These are phyloP conservation scores for Papilio gigon DNA, from an alignment of 2,888 invertebrate species.

Conservation along the genomic window DNA sequence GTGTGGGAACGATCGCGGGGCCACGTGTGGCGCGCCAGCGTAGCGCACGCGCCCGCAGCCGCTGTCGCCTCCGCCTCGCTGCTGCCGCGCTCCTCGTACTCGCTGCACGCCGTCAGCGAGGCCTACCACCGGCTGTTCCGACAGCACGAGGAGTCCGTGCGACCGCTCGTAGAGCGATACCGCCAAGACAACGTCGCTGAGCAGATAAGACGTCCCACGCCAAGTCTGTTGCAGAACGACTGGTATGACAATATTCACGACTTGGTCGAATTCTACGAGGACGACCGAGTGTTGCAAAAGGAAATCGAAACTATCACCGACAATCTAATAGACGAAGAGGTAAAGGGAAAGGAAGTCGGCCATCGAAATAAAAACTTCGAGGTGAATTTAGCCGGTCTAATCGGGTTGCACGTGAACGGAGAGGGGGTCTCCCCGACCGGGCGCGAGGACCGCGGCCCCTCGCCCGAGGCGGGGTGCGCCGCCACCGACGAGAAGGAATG, in stretches of 20 bases:
- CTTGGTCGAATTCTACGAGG: conserved; percentile 79
- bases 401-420: conserved; percentile 68
- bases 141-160: conserved; percentile 77
- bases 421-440: conserved; percentile 65
- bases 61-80: conserved; percentile 65
- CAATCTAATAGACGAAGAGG: conserved; percentile 62
- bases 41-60: conserved; percentile 46
- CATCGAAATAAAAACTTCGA: conserved; percentile 64
- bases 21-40: conserved; percentile 73
- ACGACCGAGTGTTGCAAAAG: conserved; percentile 67
- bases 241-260: conserved; percentile 73
- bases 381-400: conserved; percentile 73
- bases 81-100: conserved; percentile 66
- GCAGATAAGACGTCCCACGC: conserved; percentile 51
- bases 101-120: conserved; percentile 72
- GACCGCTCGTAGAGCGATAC: conserved; percentile 70
- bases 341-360: conserved; percentile 52
- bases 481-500: conserved; percentile 77
- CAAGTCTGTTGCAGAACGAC: conserved; percentile 63
- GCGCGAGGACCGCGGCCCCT: conserved; percentile 61
- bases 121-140: conserved; percentile 74
- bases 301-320: conserved; percentile 72
- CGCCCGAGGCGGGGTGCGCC: conserved; percentile 60
- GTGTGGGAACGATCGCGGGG: conserved; percentile 70
- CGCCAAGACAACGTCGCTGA: conserved; percentile 59